phyloP scores from a whole-genome alignment of 2,888 invertebrate genomes.

The Oscheius sp. region DNA sequence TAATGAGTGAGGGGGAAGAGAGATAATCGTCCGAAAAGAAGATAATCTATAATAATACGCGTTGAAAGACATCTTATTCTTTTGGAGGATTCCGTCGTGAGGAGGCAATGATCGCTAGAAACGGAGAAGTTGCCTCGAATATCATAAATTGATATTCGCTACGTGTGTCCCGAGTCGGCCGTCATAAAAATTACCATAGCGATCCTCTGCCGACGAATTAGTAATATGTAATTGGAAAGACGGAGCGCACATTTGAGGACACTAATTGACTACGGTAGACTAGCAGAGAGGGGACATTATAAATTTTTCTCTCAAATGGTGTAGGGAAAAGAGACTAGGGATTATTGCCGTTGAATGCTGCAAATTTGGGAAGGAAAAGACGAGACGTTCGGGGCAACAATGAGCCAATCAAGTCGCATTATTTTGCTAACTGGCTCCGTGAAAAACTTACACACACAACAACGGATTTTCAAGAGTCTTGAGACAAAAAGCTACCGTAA shows the following conservation, averaged over 20 bases:
- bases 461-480: too few relatives aligned
- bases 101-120: too few relatives aligned
- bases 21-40: too few relatives aligned
- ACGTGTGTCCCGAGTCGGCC: not conserved
- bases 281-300: too few relatives aligned
- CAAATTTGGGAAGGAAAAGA: conserved; percentile 1
- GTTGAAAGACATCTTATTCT: too few relatives aligned
- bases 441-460: not conserved
- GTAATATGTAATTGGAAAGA: conserved; percentile 27
- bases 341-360: not conserved
- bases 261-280: conserved; percentile 22
- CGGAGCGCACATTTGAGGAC: not conserved
- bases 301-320: not conserved
- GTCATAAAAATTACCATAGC: conserved; percentile 30
- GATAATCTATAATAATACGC: too few relatives aligned
- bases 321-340: conserved; percentile 6
- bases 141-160: too few relatives aligned
- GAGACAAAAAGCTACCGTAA: too few relatives aligned
- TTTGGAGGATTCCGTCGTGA: too few relatives aligned
- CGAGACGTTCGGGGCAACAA: conserved; percentile 24
- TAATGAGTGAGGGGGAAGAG: too few relatives aligned
- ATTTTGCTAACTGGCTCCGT: conserved; percentile 12
- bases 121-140: too few relatives aligned
- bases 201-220: conserved; percentile 16
- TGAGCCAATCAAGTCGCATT: conserved; percentile 26